Percentiles rank a stretch among this genome's conserved stretches.
These are phyloP conservation scores for Drosophila grimshawi DNA, from an alignment of 1,140 invertebrate genomes.

Conservation along the genomic window DNA sequence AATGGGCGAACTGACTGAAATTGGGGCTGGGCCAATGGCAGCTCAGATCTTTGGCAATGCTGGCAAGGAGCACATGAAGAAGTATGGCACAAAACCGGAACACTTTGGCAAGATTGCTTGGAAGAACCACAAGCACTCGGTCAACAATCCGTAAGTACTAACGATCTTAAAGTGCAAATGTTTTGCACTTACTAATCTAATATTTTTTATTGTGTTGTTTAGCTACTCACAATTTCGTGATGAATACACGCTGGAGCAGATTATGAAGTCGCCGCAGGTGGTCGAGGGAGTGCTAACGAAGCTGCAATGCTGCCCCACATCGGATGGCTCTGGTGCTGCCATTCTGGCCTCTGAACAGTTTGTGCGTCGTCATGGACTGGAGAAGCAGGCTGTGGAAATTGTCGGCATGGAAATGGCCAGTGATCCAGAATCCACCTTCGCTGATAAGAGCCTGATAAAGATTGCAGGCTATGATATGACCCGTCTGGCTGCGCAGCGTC, in stretches of 20 bases:
- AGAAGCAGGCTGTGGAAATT: constrained; percentile 96
- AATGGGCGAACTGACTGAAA: constrained; percentile 92
- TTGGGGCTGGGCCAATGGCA: constrained; percentile 93
- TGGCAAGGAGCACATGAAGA: constrained; percentile 98
- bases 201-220: constrained; percentile 32
- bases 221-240: constrained; percentile 96
- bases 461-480: constrained; percentile 98
- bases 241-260: constrained; percentile 95
- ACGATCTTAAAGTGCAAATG: background rate
- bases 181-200: constrained; percentile 23
- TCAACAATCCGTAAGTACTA: constrained; percentile 94
- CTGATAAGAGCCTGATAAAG: constrained; percentile 91
- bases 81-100: constrained; percentile 95
- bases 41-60: constrained; percentile 99
- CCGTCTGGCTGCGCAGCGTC: constrained; percentile 90
- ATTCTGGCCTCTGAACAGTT: constrained; percentile 96
- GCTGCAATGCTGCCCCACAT: constrained; percentile 98
- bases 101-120: constrained; percentile 99
- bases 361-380: constrained; percentile 92
- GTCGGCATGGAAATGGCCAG: constrained; percentile 98
- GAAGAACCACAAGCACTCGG: constrained; percentile 98
- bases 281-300: constrained; percentile 97
- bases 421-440: constrained; percentile 94
- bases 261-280: constrained; percentile 93
- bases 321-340: constrained; percentile 97